Conservation (phyloP, 2,797 vertebrate species). For the Huso huso region DNA sequence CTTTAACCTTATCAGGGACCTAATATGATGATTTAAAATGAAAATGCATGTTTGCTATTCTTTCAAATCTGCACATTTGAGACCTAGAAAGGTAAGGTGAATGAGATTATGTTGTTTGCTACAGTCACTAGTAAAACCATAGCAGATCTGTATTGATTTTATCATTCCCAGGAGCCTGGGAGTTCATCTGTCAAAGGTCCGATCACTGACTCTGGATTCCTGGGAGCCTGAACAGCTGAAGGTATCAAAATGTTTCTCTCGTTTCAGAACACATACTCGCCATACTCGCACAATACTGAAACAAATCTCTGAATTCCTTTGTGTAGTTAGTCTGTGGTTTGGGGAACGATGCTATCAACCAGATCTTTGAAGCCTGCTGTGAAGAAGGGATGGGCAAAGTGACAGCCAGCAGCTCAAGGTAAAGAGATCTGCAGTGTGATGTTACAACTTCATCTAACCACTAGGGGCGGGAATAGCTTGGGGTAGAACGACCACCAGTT, state of each 20-base stretch:
- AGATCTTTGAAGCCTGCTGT: constrained; percentile 50
- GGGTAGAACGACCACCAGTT: too few relatives aligned
- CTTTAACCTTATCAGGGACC: too few relatives aligned
- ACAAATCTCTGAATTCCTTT: background rate
- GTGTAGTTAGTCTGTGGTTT: constrained; percentile 53
- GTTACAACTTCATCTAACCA: too few relatives aligned
- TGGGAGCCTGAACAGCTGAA: constrained; percentile 67
- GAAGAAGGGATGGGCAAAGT: constrained; percentile 29
- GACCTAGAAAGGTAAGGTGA: too few relatives aligned
- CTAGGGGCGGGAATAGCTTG: too few relatives aligned
- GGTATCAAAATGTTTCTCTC: constrained; percentile 31
- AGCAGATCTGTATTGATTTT: constrained; percentile 2
- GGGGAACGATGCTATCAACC: constrained; percentile 55
- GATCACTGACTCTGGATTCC: constrained; percentile 64
- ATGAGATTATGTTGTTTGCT: too few relatives aligned
- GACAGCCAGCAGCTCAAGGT: constrained; percentile 48
- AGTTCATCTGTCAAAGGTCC: constrained; percentile 63
- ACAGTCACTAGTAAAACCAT: background rate
- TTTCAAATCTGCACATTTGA: too few relatives aligned
- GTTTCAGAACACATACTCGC: too few relatives aligned
- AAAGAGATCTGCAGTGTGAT: background rate
- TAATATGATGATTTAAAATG: too few relatives aligned
- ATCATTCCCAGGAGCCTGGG: constrained; percentile 54
- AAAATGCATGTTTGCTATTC: too few relatives aligned
- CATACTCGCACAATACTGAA: background rate